phyloP scores from a whole-genome alignment of 1,140 invertebrate species.

The Zaprionus vittiger region DNA sequence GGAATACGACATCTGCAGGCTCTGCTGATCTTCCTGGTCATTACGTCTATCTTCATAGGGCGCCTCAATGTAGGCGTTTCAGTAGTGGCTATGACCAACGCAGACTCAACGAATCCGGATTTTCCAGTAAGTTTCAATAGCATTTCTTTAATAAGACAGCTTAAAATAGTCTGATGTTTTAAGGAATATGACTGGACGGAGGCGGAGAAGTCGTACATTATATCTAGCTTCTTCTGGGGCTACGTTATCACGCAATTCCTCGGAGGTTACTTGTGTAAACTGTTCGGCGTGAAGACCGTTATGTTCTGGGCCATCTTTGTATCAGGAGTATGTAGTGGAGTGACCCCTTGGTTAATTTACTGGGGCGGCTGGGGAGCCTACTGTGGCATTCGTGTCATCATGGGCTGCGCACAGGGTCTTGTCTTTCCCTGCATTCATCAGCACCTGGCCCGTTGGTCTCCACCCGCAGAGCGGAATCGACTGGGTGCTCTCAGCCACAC shows the following conservation, averaged over 20 bases:
- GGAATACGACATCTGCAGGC: conserved; percentile 70
- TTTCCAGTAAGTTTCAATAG: conserved; percentile 81
- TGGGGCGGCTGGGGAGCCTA: conserved; percentile 87
- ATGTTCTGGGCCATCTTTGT: conserved; percentile 86
- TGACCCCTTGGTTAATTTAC: conserved; percentile 78
- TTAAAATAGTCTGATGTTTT: neutral
- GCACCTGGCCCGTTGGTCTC: conserved; percentile 84
- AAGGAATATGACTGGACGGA: conserved; percentile 85
- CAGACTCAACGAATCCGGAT: conserved; percentile 84
- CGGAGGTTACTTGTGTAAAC: conserved; percentile 88
- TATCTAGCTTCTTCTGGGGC: conserved; percentile 89
- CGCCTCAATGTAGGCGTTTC: conserved; percentile 71
- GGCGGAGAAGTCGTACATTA: conserved; percentile 85
- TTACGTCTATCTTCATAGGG: conserved; percentile 54
- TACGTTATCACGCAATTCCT: conserved; percentile 87
- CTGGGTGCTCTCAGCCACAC: conserved; percentile 87
- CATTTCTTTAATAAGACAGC: neutral
- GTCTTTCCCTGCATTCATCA: conserved; percentile 92
- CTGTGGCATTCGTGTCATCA: conserved; percentile 87
- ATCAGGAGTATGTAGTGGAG: conserved; percentile 73
- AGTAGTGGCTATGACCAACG: conserved; percentile 72
- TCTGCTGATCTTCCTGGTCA: conserved; percentile 62
- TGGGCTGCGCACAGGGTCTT: conserved; percentile 92
- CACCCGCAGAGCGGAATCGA: conserved; percentile 86
- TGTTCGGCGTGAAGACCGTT: conserved; percentile 87